Evolutionary conservation across 2,888 invertebrate species (phyloP).

Genomic region (Hecatera dysodea): DNA sequence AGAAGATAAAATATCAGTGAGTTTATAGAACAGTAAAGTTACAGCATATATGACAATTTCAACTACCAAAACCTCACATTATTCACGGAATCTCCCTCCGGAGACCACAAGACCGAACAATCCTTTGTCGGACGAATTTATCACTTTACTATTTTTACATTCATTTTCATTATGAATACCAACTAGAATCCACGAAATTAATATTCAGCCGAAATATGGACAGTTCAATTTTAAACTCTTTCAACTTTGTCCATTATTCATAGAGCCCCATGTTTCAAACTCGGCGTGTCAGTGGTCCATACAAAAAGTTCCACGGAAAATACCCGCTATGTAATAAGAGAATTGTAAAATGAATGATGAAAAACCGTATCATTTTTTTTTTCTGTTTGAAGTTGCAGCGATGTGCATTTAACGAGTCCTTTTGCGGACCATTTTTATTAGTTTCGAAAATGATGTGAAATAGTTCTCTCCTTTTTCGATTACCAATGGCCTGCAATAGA

Average conservation of each 20-base stretch:
- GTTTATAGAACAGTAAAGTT: neutral
- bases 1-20: too few relatives aligned
- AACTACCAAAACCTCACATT: slow-evolving; percentile 8
- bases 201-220: slow-evolving; percentile 81
- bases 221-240: slow-evolving; percentile 85
- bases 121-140: slow-evolving; percentile 41
- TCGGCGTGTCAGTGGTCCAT: slow-evolving; percentile 75
- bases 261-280: slow-evolving; percentile 77
- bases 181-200: slow-evolving; percentile 80
- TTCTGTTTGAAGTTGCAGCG: slow-evolving; percentile 5
- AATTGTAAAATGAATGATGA: slow-evolving; percentile 58
- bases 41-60: neutral
- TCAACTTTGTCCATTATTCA: slow-evolving; percentile 86
- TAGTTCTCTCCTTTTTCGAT: neutral
- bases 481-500: too few relatives aligned
- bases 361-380: slow-evolving; percentile 43
- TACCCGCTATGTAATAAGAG: slow-evolving; percentile 59
- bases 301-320: slow-evolving; percentile 75
- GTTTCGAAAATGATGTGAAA: neutral
- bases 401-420: slow-evolving; percentile 18
- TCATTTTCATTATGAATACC: slow-evolving; percentile 72
- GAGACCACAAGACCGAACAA: slow-evolving; percentile 14
- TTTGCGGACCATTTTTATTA: neutral
- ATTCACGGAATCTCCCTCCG: slow-evolving; percentile 5
- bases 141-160: slow-evolving; percentile 62